phyloP scores from a whole-genome alignment of 2,888 invertebrate genomes.

The Drosophila fungiperda region DNA sequence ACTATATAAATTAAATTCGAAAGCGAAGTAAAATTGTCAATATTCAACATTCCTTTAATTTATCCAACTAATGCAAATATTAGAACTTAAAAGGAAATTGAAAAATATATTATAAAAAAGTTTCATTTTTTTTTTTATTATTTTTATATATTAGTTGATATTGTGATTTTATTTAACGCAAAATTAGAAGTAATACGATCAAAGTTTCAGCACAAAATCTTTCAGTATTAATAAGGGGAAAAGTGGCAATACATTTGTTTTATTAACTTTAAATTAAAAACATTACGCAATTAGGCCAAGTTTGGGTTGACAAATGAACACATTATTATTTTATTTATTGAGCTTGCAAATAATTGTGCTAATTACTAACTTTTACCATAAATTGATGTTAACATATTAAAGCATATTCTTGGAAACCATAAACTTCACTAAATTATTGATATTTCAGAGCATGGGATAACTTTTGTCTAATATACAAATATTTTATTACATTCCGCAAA shows the following conservation, averaged over 20 bases:
- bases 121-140: background rate
- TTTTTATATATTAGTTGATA: background rate
- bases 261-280: background rate
- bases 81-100: background rate
- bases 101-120: background rate
- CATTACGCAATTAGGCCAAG: too few relatives aligned
- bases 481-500: background rate
- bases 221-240: background rate
- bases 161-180: background rate
- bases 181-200: background rate
- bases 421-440: background rate
- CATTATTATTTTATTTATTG: background rate
- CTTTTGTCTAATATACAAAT: background rate
- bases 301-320: background rate
- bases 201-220: background rate
- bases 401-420: background rate
- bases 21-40: slow-evolving; percentile 5
- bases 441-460: background rate
- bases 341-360: background rate
- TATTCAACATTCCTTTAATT: slow-evolving; percentile 19
- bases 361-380: background rate
- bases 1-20: background rate
- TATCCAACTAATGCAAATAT: background rate
- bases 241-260: background rate
- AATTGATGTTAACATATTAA: background rate